These are phyloP conservation scores for Odontamblyopus rebecca DNA, from an alignment of 2,797 vertebrate genomes.

Conservation along the genomic window DNA sequence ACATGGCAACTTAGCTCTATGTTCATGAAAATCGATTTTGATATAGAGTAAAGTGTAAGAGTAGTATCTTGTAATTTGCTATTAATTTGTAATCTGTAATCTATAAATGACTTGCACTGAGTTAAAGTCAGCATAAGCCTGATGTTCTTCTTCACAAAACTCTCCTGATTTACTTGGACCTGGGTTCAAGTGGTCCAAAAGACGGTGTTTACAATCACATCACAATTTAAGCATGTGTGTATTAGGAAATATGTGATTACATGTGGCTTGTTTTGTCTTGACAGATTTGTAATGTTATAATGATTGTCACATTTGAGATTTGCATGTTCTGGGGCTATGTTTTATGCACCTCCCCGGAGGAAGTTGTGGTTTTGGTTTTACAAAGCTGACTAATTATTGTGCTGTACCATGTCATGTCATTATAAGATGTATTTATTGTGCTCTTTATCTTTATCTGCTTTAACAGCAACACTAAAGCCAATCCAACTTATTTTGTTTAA, in stretches of 20 bases:
- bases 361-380: constrained; percentile 11
- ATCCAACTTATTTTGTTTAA: background rate
- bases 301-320: background rate
- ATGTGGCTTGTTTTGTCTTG: background rate
- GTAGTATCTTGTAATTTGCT: background rate
- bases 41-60: background rate
- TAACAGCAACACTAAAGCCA: background rate
- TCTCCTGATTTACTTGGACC: background rate
- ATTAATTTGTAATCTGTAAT: background rate
- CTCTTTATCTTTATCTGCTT: background rate
- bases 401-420: background rate
- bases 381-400: constrained; percentile 4
- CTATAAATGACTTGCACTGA: too few relatives aligned
- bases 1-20: too few relatives aligned
- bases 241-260: background rate
- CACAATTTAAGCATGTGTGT: too few relatives aligned
- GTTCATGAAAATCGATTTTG: too few relatives aligned
- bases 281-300: background rate
- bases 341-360: constrained; percentile 1
- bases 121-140: too few relatives aligned
- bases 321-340: background rate
- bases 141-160: too few relatives aligned
- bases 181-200: too few relatives aligned
- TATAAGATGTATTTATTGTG: background rate
- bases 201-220: too few relatives aligned